Evolutionary conservation across 2,888 invertebrate species (phyloP), one percentile per base, ranked within the genome.

Genomic region (Napeogenes inachia): DNA sequence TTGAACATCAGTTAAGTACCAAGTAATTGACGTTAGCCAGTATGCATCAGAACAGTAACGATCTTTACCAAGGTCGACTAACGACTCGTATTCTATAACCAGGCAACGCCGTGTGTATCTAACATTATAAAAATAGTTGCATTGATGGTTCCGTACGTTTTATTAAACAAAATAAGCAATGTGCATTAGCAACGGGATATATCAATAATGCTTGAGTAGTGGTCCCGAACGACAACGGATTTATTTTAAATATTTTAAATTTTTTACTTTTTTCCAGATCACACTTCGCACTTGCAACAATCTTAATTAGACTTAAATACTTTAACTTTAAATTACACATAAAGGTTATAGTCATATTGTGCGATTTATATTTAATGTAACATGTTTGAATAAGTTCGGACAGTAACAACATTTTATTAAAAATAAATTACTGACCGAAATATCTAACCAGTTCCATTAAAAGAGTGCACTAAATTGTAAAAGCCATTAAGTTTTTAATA

Each of bases 151-250:
- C 50, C 21, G 30, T 30, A 30, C 30, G 30, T 50, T 50, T 50
- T 30, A 21, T 30, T 50, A 30, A 4, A 30, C 8, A 21, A 30
- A 50, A 50, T n/a, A 21, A 50, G 50, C 30, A 8, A 8, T 2
- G 50, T 30, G 21, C 21, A 21, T 21, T 21, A 12, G 50, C 47
- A 21, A 47, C n/a, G 13, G 47, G 47, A n/a, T 47, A 6, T n/a
- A 13, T 47, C 4, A 47, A 21, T 47, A 35, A 45, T 62, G 56
- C 45, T 56, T 57, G 63, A 60, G 45, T 64, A 63, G 70, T 70
- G 70, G 70, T 70, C 68, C 70, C 70, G 67, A 67, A 63, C 64
- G 64, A 13, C 65, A 65, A 64, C 65, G 61, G 61, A 60, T 59
- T 47, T 61, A 62, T 62, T 56, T 54, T 57, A 58, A 46, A 42